Conservation (phyloP, 2,113 vertebrate genomes). For the Oplegnathus fasciatus region DNA sequence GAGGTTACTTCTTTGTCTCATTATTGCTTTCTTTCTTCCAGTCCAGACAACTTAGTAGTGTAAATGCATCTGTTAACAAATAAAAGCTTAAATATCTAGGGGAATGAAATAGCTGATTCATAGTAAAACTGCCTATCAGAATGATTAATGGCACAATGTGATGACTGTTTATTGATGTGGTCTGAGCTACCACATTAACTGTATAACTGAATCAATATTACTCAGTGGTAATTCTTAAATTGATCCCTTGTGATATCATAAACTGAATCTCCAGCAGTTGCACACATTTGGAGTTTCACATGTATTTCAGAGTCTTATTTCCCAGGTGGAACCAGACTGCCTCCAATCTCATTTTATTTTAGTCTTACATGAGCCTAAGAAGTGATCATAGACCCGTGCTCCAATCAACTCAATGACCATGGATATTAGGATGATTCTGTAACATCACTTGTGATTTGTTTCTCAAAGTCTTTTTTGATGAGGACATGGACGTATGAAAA, state of each 20-base stretch:
- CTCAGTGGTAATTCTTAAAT: not conserved
- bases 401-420: slow-evolving; percentile 10
- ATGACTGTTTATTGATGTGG: not conserved
- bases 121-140: not conserved
- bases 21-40: slow-evolving; percentile 38
- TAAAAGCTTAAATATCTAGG: not conserved
- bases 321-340: slow-evolving; percentile 17
- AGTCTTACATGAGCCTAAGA: not conserved
- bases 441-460: slow-evolving; percentile 29
- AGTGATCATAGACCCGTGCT: not conserved
- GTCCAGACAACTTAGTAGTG: not conserved
- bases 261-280: not conserved
- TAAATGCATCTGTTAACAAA: not conserved
- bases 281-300: slow-evolving; percentile 5
- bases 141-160: not conserved
- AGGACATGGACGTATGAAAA: slow-evolving; percentile 35
- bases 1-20: slow-evolving; percentile 16
- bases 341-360: slow-evolving; percentile 31
- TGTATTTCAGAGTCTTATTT: not conserved
- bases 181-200: not conserved
- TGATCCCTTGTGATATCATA: not conserved
- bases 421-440: slow-evolving; percentile 24
- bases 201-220: not conserved
- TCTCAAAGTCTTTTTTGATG: slow-evolving; percentile 27
- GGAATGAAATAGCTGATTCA: not conserved